Evolutionary conservation across 2,113 vertebrate species (phyloP).

Genomic region (Xyrauchen texanus): DNA sequence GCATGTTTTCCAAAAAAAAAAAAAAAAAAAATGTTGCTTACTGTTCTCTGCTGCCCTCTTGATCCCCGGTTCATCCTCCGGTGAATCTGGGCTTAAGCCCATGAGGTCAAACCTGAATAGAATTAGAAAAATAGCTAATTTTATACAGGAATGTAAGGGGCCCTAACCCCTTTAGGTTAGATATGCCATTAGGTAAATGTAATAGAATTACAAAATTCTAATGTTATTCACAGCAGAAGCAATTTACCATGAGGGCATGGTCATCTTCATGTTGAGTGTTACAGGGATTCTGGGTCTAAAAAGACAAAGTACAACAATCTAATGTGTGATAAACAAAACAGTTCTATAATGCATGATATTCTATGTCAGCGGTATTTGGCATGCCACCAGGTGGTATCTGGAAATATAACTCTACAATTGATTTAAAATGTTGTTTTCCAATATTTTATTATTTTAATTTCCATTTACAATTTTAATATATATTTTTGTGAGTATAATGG

Average conservation of each 20-base stretch:
- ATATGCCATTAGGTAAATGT: not conserved
- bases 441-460: too few species aligned
- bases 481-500: too few species aligned
- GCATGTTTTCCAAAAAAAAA: not conserved
- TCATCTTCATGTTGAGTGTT: slow-evolving; percentile 92
- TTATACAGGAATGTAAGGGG: not conserved
- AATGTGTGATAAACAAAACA: not conserved
- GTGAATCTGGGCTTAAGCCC: slow-evolving; percentile 87
- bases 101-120: slow-evolving; percentile 91
- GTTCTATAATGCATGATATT: too few species aligned
- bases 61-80: slow-evolving; percentile 93
- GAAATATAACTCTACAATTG: too few species aligned
- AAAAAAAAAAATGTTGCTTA: slow-evolving; percentile 66
- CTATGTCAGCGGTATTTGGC: not conserved
- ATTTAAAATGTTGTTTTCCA: too few species aligned
- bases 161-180: not conserved
- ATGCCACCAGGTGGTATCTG: too few species aligned
- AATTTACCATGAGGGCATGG: slow-evolving; percentile 93
- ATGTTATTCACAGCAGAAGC: too few species aligned
- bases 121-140: not conserved
- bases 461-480: too few species aligned
- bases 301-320: not conserved
- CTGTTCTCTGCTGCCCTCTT: slow-evolving; percentile 95
- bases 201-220: too few species aligned
- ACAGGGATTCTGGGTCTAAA: slow-evolving; percentile 89